A percentile compares a stretch with the other conserved stretches of the same genome.
phyloP scores from a whole-genome alignment of 2,113 vertebrate genomes.

The Oplegnathus fasciatus region DNA sequence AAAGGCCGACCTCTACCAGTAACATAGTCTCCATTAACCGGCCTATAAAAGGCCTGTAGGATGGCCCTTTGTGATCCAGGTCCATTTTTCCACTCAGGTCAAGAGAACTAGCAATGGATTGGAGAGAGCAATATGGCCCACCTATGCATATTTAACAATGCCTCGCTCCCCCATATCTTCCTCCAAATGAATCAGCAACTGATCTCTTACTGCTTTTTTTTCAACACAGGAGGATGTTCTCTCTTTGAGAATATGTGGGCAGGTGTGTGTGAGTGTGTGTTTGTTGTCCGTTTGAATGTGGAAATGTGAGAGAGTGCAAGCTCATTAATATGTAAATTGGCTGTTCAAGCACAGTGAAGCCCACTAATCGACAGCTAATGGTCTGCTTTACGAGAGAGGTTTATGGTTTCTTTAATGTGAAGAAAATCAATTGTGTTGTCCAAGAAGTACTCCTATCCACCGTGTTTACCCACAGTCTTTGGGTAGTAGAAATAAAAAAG shows the following conservation, averaged over 20 bases:
- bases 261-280: conserved; percentile 32
- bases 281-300: conserved; percentile 51
- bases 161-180: conserved; percentile 27
- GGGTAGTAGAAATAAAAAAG: conserved; percentile 32
- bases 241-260: conserved; percentile 52
- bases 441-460: conserved; percentile 61
- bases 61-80: conserved; percentile 52
- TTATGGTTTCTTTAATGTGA: conserved; percentile 73
- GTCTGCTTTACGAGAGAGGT: conserved; percentile 74
- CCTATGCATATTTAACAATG: conserved; percentile 54
- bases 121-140: conserved; percentile 28
- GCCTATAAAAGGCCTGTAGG: conserved; percentile 42
- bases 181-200: conserved; percentile 52
- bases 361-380: conserved; percentile 78
- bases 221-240: conserved; percentile 23
- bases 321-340: conserved; percentile 82
- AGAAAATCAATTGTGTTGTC: conserved; percentile 70
- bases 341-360: conserved; percentile 59
- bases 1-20: conserved; percentile 32
- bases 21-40: conserved; percentile 58
- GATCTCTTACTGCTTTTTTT: conserved; percentile 29
- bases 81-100: conserved; percentile 60
- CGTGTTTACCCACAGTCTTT: conserved; percentile 42
- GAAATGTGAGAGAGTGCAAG: conserved; percentile 37
- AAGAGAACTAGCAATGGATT: conserved; percentile 24